Conservation (phyloP, 2,113 vertebrate genomes). For the Bos javanicus region DNA sequence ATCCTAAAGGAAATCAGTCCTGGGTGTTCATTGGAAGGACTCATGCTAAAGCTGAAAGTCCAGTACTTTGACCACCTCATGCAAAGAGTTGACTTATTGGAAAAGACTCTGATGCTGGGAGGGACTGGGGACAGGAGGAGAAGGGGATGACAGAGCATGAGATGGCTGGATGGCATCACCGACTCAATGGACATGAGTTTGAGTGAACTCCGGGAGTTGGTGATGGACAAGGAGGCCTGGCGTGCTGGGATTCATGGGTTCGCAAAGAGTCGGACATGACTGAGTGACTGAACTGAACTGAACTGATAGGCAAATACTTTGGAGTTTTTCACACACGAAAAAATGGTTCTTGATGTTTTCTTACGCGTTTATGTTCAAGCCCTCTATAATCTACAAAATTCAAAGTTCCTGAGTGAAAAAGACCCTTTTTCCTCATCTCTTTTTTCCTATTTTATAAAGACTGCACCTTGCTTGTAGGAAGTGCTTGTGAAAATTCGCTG, state of each 20-base stretch:
- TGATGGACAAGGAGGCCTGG: not conserved
- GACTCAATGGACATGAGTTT: not conserved
- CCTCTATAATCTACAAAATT: not conserved
- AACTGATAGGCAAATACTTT: not conserved
- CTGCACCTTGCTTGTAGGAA: accelerated
- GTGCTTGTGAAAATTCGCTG: not conserved
- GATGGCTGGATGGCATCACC: no score
- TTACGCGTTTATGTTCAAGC: not conserved
- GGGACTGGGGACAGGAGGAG: no score
- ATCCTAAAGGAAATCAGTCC: no score
- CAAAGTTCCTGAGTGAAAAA: not conserved
- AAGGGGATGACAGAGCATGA: no score
- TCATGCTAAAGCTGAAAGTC: no score
- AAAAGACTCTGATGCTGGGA: no score
- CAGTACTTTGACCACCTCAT: no score
- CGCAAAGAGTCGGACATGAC: accelerated
- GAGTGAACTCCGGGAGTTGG: not conserved
- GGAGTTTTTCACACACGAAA: not conserved
- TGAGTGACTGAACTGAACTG: not conserved
- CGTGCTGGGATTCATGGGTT: accelerated
- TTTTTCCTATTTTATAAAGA: not conserved
- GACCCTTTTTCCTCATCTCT: not conserved
- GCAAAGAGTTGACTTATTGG: no score
- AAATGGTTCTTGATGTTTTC: no score
- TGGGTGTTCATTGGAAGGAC: no score